phyloP scores from a whole-genome alignment of 2,888 invertebrate species.

The Elaeidobius kamerunicus region DNA sequence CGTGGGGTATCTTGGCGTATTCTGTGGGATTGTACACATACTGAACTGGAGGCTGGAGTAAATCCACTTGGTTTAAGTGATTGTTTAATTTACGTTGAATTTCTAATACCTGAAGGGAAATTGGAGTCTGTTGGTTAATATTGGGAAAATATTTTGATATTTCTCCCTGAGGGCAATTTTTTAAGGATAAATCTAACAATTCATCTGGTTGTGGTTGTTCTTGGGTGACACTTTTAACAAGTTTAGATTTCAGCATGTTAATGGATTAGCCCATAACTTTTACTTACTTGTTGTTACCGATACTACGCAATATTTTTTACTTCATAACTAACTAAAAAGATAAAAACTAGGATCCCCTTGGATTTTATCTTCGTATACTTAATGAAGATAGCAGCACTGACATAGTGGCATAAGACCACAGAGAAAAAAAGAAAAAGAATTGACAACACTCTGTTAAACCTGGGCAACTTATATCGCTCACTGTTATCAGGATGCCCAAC shows the following conservation, averaged over 20 bases:
- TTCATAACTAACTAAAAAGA: too few relatives aligned
- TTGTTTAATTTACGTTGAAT: slow-evolving; percentile 36
- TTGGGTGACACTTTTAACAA: slow-evolving; percentile 2
- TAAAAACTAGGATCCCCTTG: too few relatives aligned
- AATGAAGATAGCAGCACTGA: too few relatives aligned
- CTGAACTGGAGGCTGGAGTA: slow-evolving; percentile 54
- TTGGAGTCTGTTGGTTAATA: neutral
- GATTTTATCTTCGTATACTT: too few relatives aligned
- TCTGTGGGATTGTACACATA: slow-evolving; percentile 80
- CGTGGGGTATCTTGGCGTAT: slow-evolving; percentile 78
- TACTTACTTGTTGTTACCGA: slow-evolving; percentile 13
- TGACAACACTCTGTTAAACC: too few relatives aligned
- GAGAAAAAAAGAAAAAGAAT: too few relatives aligned
- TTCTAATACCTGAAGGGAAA: slow-evolving; percentile 6
- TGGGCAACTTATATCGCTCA: too few relatives aligned
- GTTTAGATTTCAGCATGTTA: slow-evolving; percentile 18
- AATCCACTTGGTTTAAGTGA: slow-evolving; percentile 35
- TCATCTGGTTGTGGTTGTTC: neutral
- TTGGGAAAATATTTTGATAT: slow-evolving; percentile 20
- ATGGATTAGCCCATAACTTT: slow-evolving; percentile 6
- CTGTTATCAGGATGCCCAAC: too few relatives aligned
- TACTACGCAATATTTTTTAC: too few relatives aligned
- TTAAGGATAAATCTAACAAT: slow-evolving; percentile 20
- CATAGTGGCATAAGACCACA: too few relatives aligned
- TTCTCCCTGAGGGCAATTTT: slow-evolving; percentile 13